Conservation (phyloP, 2,113 vertebrate species). For the Pachycephala philippinensis region DNA sequence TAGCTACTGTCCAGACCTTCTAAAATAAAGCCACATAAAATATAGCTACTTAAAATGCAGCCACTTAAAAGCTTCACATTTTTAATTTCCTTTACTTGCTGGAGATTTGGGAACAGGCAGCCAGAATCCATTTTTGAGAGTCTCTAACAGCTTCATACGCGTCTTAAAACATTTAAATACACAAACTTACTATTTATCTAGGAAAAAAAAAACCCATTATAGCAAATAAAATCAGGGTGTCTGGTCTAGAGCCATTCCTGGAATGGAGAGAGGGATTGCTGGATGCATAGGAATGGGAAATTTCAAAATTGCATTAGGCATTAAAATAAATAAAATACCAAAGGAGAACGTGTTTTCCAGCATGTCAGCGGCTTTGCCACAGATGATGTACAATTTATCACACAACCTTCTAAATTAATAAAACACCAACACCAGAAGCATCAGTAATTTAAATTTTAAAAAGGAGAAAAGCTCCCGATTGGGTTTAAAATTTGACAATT, state of each 20-base stretch:
- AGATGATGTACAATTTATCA: not conserved
- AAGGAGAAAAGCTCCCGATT: not conserved
- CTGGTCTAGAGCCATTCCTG: not conserved
- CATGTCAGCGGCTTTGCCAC: not conserved
- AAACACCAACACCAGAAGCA: not conserved
- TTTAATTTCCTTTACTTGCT: not conserved
- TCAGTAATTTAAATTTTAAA: not conserved
- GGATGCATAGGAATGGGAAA: not conserved
- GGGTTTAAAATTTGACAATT: not conserved
- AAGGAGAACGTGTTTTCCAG: not conserved
- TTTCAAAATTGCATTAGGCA: not conserved
- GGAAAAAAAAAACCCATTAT: not conserved
- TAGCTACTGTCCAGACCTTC: not conserved
- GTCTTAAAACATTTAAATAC: not conserved
- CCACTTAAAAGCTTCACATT: not conserved
- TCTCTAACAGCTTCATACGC: not conserved
- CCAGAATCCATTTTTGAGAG: not conserved
- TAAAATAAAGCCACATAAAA: not conserved
- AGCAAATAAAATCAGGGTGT: not conserved
- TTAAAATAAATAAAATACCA: not conserved
- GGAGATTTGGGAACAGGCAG: not conserved
- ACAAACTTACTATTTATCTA: not conserved
- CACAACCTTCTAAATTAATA: not conserved
- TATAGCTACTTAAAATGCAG: rapidly evolving
- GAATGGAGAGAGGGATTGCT: not conserved